Evolutionary conservation across 2,113 vertebrate genomes (phyloP), one percentile per base, ranked within the genome.

Genomic region (Chaenogobius annularis): DNA sequence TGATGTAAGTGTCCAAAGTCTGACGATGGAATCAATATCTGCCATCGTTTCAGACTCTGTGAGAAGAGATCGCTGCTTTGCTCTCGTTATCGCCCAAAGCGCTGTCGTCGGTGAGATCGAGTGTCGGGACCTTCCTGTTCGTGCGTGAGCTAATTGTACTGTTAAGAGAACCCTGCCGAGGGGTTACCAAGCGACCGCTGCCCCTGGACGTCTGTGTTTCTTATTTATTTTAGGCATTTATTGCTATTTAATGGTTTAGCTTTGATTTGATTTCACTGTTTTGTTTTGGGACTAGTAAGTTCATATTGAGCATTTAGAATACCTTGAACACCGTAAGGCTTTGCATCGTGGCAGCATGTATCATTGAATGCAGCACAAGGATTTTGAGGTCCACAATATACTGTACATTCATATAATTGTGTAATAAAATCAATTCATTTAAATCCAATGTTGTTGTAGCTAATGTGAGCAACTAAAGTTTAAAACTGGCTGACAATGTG

Each of bases 181-280:
- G 76, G 46, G 87, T 88, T 86, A 47, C 89, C 79, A 77, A 54
- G 91, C 83, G 90, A 90, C 87, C 71, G 17, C 65, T 76, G 78
- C 69, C 31, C 65, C 35, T 73, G 74, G 65, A 68, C 35, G 35
- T 35, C 35, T 35, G 35, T 35, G 35, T 35, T 35, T 35, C 35
- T 35, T 35, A 35, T 35, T 35, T 35, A 35, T 35, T 35, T 35
- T 35, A 35, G 35, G 3, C 8, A 40, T 40, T 40, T 40, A 40
- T 40, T 40, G 37, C 37, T 40, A 40, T 9, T 40, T 35, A 3
- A 6, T 35, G 35, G 35, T 35, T 35, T 35, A 3, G 35, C 35
- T 35, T 35, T 3, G 35, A 35, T 35, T 35, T 35, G 35, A 35
- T 35, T 35, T 35, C 6, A 35, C 35, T 3, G 35, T 6, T 35